These are phyloP conservation scores for Callopanchax toddi DNA, from an alignment of 2,113 vertebrate species.

Conservation along the genomic window DNA sequence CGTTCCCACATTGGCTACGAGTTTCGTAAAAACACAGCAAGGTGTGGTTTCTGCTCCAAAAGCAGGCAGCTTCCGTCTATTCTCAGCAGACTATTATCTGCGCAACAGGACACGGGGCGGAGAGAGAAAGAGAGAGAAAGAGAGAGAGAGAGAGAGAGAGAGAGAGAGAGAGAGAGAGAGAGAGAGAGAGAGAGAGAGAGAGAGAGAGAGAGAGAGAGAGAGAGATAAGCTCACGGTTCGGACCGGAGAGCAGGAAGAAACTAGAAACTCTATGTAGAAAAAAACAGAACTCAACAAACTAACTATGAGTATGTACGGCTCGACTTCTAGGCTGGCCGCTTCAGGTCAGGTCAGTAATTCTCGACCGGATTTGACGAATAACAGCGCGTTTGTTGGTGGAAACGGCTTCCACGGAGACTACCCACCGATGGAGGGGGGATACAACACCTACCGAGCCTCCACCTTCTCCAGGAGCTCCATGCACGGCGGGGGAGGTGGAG, in stretches of 20 bases:
- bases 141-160: no score
- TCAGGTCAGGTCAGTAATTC: constrained; percentile 62
- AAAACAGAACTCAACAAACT: neutral
- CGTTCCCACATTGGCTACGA: constrained; percentile 21
- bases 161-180: no score
- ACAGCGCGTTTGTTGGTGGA: constrained; percentile 36
- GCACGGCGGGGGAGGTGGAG: constrained; percentile 50
- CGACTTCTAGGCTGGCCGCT: constrained; percentile 31
- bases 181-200: constrained; percentile 7
- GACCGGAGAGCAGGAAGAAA: constrained; percentile 5
- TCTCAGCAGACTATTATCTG: constrained; percentile 56
- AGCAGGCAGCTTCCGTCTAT: constrained; percentile 69
- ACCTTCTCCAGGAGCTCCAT: constrained; percentile 51
- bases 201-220: no score
- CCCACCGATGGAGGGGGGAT: constrained; percentile 24
- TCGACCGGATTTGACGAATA: constrained; percentile 63
- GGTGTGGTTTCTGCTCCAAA: constrained; percentile 72
- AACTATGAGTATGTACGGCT: constrained; percentile 71
- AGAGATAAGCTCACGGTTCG: no score
- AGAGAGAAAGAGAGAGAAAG: neutral
- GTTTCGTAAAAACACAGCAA: constrained; percentile 59
- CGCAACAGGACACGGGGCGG: constrained; percentile 64
- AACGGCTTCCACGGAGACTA: constrained; percentile 55
- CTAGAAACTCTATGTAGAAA: neutral
- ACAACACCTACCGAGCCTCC: constrained; percentile 11